phyloP scores from a whole-genome alignment of 2,888 invertebrate genomes.

The Germaria angustata region DNA sequence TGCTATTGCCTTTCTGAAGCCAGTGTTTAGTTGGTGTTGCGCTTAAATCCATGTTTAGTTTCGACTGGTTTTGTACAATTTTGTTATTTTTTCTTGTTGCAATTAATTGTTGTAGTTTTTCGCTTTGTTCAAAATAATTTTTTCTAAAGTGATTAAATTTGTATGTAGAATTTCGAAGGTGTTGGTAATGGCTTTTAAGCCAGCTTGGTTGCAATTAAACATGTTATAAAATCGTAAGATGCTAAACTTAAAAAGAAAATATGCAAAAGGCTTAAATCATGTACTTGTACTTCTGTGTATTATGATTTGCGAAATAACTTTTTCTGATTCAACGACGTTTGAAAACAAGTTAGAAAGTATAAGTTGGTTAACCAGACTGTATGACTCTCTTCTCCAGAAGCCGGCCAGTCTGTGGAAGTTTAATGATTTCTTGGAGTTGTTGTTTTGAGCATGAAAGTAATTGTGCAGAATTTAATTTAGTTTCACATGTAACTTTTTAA shows the following conservation, averaged over 20 bases:
- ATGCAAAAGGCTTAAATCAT: conserved; percentile 5
- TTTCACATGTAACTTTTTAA: not conserved
- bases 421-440: not conserved
- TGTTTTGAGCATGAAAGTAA: not conserved
- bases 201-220: not conserved
- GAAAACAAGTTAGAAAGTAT: conserved; percentile 31
- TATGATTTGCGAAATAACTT: not conserved
- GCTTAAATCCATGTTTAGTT: not conserved
- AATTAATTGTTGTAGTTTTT: not conserved
- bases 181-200: not conserved
- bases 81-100: not conserved
- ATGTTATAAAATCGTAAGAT: not conserved
- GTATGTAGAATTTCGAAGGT: conserved; percentile 4
- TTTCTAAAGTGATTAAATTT: not conserved
- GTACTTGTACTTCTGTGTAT: not conserved
- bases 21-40: not conserved
- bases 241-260: not conserved
- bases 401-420: not conserved
- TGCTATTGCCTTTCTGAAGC: not conserved
- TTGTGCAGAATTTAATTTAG: not conserved
- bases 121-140: not conserved
- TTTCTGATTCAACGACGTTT: not conserved
- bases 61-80: not conserved
- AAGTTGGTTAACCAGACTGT: not conserved
- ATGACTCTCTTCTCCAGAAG: not conserved